These are phyloP conservation scores for Crotalus viridis DNA, from an alignment of 2,113 vertebrate genomes.

Conservation along the genomic window DNA sequence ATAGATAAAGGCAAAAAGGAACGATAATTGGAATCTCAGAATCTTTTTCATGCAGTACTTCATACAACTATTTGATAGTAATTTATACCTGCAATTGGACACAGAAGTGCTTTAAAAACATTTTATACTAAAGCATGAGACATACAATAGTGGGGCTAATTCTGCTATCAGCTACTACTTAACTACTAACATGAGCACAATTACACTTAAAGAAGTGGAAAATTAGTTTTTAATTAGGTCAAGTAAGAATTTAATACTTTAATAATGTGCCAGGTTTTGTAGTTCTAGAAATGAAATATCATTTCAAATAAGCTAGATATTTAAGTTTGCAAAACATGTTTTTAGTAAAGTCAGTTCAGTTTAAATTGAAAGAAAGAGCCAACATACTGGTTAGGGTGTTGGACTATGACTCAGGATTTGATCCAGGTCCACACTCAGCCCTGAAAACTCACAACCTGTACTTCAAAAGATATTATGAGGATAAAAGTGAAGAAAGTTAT, in stretches of 20 bases:
- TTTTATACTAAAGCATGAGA: background rate
- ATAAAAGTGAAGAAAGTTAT: background rate
- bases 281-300: background rate
- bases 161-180: background rate
- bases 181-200: background rate
- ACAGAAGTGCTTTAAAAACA: background rate
- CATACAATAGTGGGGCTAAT: background rate
- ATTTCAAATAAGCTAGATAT: background rate
- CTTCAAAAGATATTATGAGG: background rate
- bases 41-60: background rate
- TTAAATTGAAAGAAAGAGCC: background rate
- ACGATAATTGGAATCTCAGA: background rate
- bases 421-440: background rate
- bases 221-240: background rate
- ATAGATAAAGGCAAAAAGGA: background rate
- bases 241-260: background rate
- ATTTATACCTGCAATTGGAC: background rate
- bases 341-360: background rate
- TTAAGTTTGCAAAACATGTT: background rate
- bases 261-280: background rate
- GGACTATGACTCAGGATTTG: background rate
- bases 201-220: background rate
- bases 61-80: background rate
- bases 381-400: background rate
- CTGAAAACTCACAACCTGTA: background rate